Base-by-base conservation (phyloP, 2,113 vertebrate genomes). In the western clawed frog (Xenopus tropicalis) region DNA sequence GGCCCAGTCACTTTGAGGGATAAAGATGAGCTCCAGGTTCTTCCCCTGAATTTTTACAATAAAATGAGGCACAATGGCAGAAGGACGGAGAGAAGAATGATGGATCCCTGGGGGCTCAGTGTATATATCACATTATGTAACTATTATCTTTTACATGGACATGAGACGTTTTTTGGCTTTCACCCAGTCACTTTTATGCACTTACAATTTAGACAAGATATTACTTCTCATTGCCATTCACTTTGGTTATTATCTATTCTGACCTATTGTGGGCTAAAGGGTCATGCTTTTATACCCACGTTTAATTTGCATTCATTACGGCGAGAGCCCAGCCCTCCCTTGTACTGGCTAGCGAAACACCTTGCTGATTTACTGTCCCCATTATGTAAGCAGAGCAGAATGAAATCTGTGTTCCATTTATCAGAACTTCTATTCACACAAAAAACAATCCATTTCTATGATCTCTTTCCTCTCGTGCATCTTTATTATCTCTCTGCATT, bases 71-170 rank as follows among this genome's bases (percentile, higher is more conserved):
- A 37, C 29, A 37, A 37, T 37, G 29, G 29, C 29, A 37, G 29
- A 37, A 37, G 29, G 6, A 37, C 29, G 29, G 29, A 37, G 29
- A 37, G 29, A 7, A 37, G n/a, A n/a, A 6, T 37, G 29, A 37
- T 37, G 29, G 29, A 37, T 37, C 29, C 29, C 29, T 37, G 29
- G 29, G 6, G 29, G 29, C 5, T 22, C 66, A 24, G n/a, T 24
- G 12, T 73, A 59, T 73, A 66, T 25, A 66, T 73, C 52, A 57
- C 37, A 16, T 48, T 74, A 67, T 48, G 64, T 29, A 67, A 48
- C 72, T 74, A 68, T 74, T 74, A 74, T 68, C 72, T 61, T 74
- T 68, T 52, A 21, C 65, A 52, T 74, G 56, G 52, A 74, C 54
- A 61, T 25, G 64, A 74, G 65, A 57, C 21, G 57, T 72, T 61